Base-by-base conservation (phyloP, 2,888 invertebrate species). In the Noctuana brunneofusca region DNA sequence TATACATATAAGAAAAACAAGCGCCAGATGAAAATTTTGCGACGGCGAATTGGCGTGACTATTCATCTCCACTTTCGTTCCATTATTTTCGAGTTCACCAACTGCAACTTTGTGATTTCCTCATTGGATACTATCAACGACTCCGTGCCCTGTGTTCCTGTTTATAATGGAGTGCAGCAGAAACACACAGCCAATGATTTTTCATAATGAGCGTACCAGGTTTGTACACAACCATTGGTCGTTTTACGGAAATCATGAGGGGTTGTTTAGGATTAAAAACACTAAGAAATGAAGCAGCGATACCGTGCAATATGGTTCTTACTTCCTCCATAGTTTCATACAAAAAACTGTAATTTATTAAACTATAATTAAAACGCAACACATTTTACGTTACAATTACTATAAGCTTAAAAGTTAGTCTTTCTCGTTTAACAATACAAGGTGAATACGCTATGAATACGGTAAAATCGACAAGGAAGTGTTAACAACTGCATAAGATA, bases 401-500 rank as follows among this genome's bases (percentile, higher is more conserved):
- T 24, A 4, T 24, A 24, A 5, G 24, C 5, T 4, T 5, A 24
- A 24, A 4, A 24, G 5, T 4, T 24, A 24, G 24, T 24, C 24
- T 5, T 24, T 30, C 14, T 38, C 38, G 14, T 38, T 38, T 38
- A 6, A 38, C 38, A 38, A 38, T 9, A 38, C n/a, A 38, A 38
- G 14, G 14, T n/a, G n/a, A 38, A 38, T 38, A 38, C 14, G 14
- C 38, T 14, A 14, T 9, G 1, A 24, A 3, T n/a, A 6, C 18
- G 35, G 35, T 14, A 53, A 53, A 30, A 50, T 43, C 16, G 11
- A 58, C 27, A 30, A 64, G 52, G 50, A 64, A 60, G 57, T 60
- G 60, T 41, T 35, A 59, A 58, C 69, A 65, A 66, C 68, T 67
- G 56, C 66, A 52, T 20, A 43, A 12, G 52, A 20, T 14, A 22